Evolutionary conservation across 2,888 invertebrate genomes (phyloP).

Genomic region (Morinoia aosen): DNA sequence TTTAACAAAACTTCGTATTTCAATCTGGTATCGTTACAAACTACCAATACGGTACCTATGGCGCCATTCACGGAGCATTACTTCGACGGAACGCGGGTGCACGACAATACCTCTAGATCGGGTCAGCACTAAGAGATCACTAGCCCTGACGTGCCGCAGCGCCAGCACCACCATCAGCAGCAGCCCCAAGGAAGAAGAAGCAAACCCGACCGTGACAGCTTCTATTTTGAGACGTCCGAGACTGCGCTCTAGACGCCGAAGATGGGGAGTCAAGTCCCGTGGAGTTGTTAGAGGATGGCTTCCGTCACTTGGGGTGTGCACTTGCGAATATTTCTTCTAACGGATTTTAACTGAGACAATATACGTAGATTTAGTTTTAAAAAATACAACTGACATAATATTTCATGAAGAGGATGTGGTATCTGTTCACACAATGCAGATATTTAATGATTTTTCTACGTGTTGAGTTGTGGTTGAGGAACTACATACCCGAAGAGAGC

Average conservation of each 20-base stretch:
- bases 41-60: not conserved
- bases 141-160: not conserved
- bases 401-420: not conserved
- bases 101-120: conserved; percentile 1
- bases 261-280: not conserved
- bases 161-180: not conserved
- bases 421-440: not conserved
- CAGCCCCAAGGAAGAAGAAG: not conserved
- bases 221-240: conserved; percentile 12
- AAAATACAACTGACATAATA: not conserved
- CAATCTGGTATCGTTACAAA: not conserved
- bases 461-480: not conserved
- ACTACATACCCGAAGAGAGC: not conserved
- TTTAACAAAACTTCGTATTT: not conserved
- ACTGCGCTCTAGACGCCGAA: not conserved
- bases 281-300: not conserved
- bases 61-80: not conserved
- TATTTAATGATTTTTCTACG: not conserved
- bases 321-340: not conserved
- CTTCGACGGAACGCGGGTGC: not conserved
- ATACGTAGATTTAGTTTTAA: not conserved
- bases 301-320: not conserved
- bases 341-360: not conserved
- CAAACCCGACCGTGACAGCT: conserved; percentile 17
- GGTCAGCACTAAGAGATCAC: conserved; percentile 6